These are phyloP conservation scores for Acanthosepion esculentum DNA, from an alignment of 2,888 invertebrate species.

Conservation along the genomic window DNA sequence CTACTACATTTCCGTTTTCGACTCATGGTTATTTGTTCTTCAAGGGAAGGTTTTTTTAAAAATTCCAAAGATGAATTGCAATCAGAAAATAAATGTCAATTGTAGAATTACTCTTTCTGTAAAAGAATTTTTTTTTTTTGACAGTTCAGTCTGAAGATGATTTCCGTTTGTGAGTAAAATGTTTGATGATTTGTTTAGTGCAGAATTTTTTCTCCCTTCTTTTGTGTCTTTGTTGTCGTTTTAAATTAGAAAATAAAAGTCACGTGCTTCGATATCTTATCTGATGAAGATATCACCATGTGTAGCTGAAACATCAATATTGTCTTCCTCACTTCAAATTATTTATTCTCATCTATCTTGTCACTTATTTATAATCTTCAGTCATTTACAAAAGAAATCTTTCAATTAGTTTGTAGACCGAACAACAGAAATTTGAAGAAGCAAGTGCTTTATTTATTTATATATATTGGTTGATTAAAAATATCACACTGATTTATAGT, in stretches of 20 bases:
- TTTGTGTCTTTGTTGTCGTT: background rate
- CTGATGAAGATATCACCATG: background rate
- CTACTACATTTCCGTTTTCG: constrained; percentile 43
- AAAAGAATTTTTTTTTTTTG: no score
- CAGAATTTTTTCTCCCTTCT: background rate
- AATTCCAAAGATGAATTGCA: no score
- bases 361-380: background rate
- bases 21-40: constrained; percentile 24
- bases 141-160: no score
- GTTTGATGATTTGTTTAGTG: no score
- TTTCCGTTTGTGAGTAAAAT: no score
- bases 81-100: no score
- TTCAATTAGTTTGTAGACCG: no score
- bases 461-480: background rate
- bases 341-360: background rate
- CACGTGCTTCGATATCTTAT: background rate
- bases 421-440: background rate
- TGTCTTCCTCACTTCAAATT: background rate
- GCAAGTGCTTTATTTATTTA: background rate
- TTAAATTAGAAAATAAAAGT: background rate
- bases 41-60: no score
- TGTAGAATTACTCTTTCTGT: no score
- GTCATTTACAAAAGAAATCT: no score
- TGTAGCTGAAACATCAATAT: background rate
- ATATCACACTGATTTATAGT: no score